A percentile compares a stretch with the other conserved stretches of the same genome.
These are phyloP conservation scores for Chelonia mydas DNA, from an alignment of 2,797 vertebrate species.

Conservation along the genomic window DNA sequence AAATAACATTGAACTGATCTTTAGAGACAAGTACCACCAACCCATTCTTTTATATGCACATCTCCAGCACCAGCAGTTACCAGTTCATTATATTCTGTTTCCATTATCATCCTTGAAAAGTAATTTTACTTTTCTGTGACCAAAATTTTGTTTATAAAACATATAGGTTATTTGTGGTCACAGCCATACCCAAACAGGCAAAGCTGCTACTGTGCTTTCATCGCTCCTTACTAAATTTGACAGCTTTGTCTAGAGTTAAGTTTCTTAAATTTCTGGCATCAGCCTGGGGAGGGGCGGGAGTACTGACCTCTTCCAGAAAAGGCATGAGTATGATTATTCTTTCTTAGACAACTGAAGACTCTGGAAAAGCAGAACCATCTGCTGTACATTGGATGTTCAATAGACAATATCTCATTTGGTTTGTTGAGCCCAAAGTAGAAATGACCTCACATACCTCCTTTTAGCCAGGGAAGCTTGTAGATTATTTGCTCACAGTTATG, in stretches of 20 bases:
- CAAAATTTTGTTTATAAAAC: neutral
- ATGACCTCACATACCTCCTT: neutral
- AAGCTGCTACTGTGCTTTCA: neutral
- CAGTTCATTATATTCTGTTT: neutral
- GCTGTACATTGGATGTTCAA: neutral
- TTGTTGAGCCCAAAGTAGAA: neutral
- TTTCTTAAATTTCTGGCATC: neutral
- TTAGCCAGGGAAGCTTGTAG: neutral
- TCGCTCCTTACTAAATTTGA: neutral
- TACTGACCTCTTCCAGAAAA: neutral
- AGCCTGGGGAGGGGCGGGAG: neutral
- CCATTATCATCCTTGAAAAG: neutral
- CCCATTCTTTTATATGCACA: neutral
- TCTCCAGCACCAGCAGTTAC: neutral
- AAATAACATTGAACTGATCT: neutral
- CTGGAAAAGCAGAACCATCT: neutral
- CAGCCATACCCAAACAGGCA: accelerated
- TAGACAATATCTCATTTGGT: neutral
- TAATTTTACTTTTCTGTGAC: neutral
- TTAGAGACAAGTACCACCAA: neutral
- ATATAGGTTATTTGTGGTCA: neutral
- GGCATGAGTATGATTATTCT: neutral
- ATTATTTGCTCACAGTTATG: neutral
- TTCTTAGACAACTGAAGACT: neutral
- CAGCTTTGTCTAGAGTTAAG: neutral